phyloP scores from a whole-genome alignment of 2,113 vertebrate species.

The Eurypyga helias region DNA sequence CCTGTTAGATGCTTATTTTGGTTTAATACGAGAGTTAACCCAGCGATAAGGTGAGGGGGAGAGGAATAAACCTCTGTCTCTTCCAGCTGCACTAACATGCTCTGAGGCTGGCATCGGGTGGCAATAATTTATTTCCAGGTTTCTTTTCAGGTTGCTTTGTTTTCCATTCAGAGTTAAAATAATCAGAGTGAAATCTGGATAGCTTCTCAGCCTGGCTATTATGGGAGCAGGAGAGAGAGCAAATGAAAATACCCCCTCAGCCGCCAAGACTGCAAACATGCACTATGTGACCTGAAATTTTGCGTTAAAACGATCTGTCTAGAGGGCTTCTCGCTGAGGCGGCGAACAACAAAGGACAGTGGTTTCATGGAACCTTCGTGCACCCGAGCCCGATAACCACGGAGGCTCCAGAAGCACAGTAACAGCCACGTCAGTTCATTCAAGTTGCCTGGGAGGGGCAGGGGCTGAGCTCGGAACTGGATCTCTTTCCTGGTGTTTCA shows the following conservation, averaged over 20 bases:
- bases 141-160: neutral
- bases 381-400: neutral
- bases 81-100: neutral
- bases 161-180: neutral
- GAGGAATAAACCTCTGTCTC: neutral
- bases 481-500: neutral
- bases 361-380: slow-evolving; percentile 41
- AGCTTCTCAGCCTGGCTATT: neutral
- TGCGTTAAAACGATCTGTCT: neutral
- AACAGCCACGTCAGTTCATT: neutral
- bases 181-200: neutral
- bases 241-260: neutral
- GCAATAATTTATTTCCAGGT: neutral
- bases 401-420: neutral
- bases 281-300: slow-evolving; percentile 33
- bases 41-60: neutral
- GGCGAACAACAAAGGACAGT: neutral
- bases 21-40: neutral
- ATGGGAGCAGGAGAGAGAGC: neutral
- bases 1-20: neutral
- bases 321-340: slow-evolving; percentile 13
- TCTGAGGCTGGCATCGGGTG: neutral
- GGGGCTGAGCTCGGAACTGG: neutral
- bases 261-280: slow-evolving; percentile 12
- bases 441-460: neutral